These are phyloP conservation scores for Gallinago nigripennis DNA, from an alignment of 2,797 vertebrate species.

Conservation along the genomic window DNA sequence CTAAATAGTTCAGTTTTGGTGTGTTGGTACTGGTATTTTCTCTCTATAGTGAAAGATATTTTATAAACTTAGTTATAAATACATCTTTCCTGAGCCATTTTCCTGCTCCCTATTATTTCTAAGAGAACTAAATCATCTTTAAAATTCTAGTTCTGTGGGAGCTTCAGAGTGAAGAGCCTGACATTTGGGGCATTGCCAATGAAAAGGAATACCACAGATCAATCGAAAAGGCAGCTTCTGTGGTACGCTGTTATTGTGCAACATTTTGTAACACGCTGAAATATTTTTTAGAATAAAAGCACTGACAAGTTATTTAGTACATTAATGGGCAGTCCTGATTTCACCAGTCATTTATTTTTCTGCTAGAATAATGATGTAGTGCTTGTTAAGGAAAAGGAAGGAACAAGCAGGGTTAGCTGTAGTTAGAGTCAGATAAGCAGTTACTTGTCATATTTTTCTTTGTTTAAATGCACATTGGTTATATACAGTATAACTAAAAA, in stretches of 20 bases:
- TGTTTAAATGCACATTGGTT: neutral
- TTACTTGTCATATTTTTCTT: neutral
- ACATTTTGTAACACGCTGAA: neutral
- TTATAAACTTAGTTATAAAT: neutral
- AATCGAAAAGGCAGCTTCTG: neutral
- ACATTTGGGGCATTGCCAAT: neutral
- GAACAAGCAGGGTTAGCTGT: neutral
- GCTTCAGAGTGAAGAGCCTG: neutral
- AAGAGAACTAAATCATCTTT: neutral
- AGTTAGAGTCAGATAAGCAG: neutral
- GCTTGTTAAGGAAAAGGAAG: neutral
- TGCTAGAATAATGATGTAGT: neutral
- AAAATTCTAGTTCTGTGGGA: neutral
- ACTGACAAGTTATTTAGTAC: neutral
- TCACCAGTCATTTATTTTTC: neutral
- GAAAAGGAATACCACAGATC: neutral
- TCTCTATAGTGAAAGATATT: neutral
- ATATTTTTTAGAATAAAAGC: neutral
- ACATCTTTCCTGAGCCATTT: neutral
- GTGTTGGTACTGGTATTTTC: neutral
- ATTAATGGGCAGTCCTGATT: neutral
- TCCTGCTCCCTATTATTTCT: neutral
- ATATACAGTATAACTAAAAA: neutral
- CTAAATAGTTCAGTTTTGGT: neutral
- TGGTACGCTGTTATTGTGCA: neutral